These are phyloP conservation scores for Cylas formicarius DNA, from an alignment of 1,140 invertebrate genomes.

Conservation along the genomic window DNA sequence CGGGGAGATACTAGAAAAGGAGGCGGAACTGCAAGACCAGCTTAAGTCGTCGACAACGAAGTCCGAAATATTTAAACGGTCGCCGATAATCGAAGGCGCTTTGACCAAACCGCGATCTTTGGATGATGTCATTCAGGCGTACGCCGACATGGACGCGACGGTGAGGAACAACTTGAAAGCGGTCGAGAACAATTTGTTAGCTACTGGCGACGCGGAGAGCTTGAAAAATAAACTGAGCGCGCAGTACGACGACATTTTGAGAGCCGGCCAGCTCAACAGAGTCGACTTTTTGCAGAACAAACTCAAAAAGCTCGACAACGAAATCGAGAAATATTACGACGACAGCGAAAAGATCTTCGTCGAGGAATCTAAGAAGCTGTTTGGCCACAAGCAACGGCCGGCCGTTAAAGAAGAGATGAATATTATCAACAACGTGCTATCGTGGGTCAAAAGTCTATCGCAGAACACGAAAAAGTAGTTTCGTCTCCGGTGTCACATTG, in stretches of 20 bases:
- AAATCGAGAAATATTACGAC: conserved; percentile 20
- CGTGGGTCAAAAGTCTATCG: conserved; percentile 14
- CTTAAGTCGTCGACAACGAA: conserved; percentile 10
- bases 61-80: conserved; percentile 16
- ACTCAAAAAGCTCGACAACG: conserved; percentile 20
- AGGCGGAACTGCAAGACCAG: conserved; percentile 22
- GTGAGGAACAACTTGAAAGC: no score
- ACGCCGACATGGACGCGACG: no score
- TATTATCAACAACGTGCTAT: conserved; percentile 15
- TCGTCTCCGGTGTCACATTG: no score
- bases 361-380: conserved; percentile 20
- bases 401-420: conserved; percentile 18
- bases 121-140: not conserved
- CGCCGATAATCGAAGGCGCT: conserved; percentile 4
- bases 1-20: conserved; percentile 21
- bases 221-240: no score
- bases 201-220: no score
- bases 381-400: conserved; percentile 17
- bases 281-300: conserved; percentile 20
- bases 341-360: conserved; percentile 20
- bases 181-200: no score
- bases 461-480: no score
- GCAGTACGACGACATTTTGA: no score
- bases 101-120: not conserved
- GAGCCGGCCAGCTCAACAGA: conserved; percentile 2